Evolutionary conservation across 2,797 vertebrate species (phyloP), one percentile per base, ranked within the genome.

Genomic region (Anabas testudineus): DNA sequence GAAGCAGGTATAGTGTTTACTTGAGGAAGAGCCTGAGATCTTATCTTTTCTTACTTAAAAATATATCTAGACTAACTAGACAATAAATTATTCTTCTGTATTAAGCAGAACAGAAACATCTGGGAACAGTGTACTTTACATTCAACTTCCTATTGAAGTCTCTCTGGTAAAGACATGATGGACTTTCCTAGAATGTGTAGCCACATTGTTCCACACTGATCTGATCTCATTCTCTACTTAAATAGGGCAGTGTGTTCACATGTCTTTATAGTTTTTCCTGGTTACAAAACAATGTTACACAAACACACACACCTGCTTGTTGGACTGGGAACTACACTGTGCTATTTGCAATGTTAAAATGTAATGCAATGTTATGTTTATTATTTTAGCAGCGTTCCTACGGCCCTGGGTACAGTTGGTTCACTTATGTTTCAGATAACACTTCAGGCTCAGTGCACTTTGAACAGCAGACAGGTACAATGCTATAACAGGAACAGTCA

Each of bases 101-200:
- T 47, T 7, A 18, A n/a, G 12, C 16, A 1, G 3, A 54, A 28
- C 2, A 34, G 22, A 52, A 71, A 64, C 49, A 30, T 46, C n/a
- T 55, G 60, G 19, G 56, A 18, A 48, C 13, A 15, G 3, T 48
- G 18, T 39, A 21, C 51, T 52, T 18, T 32, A 48, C 41, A 46
- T n/a, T n/a, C n/a, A n/a, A n/a, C n/a, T n/a, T n/a, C n/a, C n/a
- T n/a, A n/a, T n/a, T n/a, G n/a, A 18, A 51, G 19, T 52, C 30
- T n/a, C 58, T 62, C 0, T 4, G 28, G 19, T 55, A 22, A 30
- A 57, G 73, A 55, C 58, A 63, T 76, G 67, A 83, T 39, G 48
- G 24, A 63, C 43, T 82, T 80, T 80, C 1, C 42, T 45, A n/a
- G 71, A 80, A 78, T 61, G 18, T 64, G 39, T 42, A 51, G 58